A percentile compares a stretch with the other conserved stretches of the same genome.
phyloP scores from a whole-genome alignment of 2,113 vertebrate species.

The Myodes glareolus region DNA sequence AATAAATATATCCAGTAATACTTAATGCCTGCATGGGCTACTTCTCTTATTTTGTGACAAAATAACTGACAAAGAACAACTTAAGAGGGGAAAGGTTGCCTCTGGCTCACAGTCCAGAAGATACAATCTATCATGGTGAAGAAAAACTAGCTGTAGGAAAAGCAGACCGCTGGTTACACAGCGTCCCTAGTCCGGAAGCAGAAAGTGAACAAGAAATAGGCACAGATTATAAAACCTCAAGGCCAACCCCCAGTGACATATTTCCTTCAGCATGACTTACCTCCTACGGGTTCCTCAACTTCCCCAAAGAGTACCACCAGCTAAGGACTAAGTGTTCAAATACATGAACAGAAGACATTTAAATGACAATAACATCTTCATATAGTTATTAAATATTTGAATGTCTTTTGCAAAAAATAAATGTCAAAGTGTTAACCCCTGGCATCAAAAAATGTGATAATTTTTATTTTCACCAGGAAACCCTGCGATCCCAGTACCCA shows the following conservation, averaged over 20 bases:
- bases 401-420: slow-evolving; percentile 45
- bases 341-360: neutral
- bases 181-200: neutral
- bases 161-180: neutral
- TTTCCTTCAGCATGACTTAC: no score
- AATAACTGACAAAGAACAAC: neutral
- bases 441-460: neutral
- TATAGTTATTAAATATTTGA: neutral
- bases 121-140: neutral
- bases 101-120: neutral
- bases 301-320: neutral
- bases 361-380: neutral
- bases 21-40: neutral
- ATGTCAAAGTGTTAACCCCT: slow-evolving; percentile 22
- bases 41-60: neutral
- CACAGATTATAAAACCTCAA: neutral
- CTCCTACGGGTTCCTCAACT: neutral
- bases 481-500: neutral
- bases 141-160: neutral
- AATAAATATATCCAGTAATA: neutral
- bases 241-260: neutral
- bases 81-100: neutral
- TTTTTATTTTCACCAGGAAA: neutral
- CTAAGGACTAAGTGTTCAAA: neutral
- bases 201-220: neutral